Base-by-base conservation (phyloP, 1,140 invertebrate species). In the Papilio glaucus region DNA sequence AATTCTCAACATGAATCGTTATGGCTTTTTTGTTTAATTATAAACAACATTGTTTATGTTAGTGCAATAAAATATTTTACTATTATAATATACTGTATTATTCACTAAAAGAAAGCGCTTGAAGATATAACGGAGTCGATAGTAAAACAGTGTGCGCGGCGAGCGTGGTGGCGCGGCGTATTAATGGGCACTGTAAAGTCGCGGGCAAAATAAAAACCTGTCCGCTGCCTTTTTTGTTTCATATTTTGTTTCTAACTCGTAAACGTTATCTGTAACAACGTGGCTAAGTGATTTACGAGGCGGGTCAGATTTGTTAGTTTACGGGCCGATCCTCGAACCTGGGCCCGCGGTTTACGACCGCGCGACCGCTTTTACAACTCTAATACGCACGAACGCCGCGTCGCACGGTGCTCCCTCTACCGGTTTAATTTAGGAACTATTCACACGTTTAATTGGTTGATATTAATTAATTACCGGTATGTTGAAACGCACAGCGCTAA, bases 251-350 rank as follows among this genome's bases (percentile, higher is more conserved):
- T 78, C 74, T 85, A 85, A 85, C 79, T 86, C 87, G 82, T 91
- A 90, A 90, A 85, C 74, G 84, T 90, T 92, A 90, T 90, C 88
- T 88, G 83, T 83, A 87, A 88, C 84, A 87, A 79, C 85, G 89
- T 88, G 90, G 83, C 85, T 92, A 92, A 92, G 85, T 92, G 90
- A 92, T 92, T 92, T 92, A 92, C 84, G 90, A 90, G 81, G 77
- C 85, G 84, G 90, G 88, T 92, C 88, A 91, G 89, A 92, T 92
- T 92, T 92, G 90, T 92, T 91, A 85, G 90, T 92, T 91, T 90
- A 88, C 87, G 83, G 80, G 81, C 75, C 74, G 79, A 76, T 80
- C 78, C 79, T 87, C 86, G 85, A 92, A 90, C 90, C 83, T 75
- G 82, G 86, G 84, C 87, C 85, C 83, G 78, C 72, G 72, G 79